phyloP scores from a whole-genome alignment of 2,113 vertebrate genomes.

The Tinamus guttatus region DNA sequence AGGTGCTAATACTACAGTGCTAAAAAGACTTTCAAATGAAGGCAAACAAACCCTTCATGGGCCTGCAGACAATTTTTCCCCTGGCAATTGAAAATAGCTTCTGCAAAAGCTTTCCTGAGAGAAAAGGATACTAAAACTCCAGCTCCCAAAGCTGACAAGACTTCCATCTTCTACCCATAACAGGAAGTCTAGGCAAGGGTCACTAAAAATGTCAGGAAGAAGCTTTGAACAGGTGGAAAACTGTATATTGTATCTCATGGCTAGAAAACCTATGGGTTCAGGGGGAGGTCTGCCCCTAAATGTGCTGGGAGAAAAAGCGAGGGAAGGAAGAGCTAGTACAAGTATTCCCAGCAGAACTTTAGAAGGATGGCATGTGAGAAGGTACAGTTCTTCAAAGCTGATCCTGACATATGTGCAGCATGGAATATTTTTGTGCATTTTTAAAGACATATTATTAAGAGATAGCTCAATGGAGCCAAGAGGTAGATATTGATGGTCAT shows the following conservation, averaged over 20 bases:
- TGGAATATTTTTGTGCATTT: neutral
- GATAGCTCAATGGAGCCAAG: neutral
- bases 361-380: neutral
- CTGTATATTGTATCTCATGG: neutral
- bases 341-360: neutral
- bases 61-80: neutral
- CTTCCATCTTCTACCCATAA: neutral
- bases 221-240: neutral
- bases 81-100: neutral
- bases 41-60: neutral
- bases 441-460: neutral
- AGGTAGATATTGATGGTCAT: neutral
- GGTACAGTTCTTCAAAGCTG: neutral
- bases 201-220: neutral
- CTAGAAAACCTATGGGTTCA: neutral
- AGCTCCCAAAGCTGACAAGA: neutral
- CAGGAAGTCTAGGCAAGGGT: neutral
- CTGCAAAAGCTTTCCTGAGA: neutral
- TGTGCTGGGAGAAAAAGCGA: neutral
- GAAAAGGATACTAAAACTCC: neutral
- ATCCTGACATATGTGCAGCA: neutral
- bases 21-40: neutral
- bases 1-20: neutral
- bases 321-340: neutral
- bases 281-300: neutral